Percentiles rank a stretch among this genome's conserved stretches.
These are phyloP conservation scores for Rhagonycha lutea DNA, from an alignment of 2,888 invertebrate genomes.

Conservation along the genomic window DNA sequence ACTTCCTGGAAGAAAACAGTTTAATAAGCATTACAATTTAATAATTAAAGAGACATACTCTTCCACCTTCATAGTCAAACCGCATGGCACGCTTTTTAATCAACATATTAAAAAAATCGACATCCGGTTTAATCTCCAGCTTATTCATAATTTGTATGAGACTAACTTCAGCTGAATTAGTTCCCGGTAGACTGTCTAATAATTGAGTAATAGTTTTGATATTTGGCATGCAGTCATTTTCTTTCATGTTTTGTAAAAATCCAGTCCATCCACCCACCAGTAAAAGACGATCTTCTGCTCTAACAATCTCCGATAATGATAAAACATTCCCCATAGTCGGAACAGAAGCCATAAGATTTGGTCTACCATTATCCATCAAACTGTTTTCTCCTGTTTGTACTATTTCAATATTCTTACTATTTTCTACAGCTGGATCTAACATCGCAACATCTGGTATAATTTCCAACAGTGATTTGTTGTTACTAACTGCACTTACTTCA, in stretches of 20 bases:
- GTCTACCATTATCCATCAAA: slow-evolving; percentile 48
- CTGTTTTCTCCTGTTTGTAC: not conserved
- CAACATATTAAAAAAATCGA: slow-evolving; percentile 84
- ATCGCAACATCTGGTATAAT: not conserved
- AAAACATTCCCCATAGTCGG: slow-evolving; percentile 67
- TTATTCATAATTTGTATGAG: slow-evolving; percentile 66
- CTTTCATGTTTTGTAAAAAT: slow-evolving; percentile 76
- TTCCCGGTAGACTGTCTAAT: slow-evolving; percentile 71
- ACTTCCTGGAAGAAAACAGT: slow-evolving; percentile 57
- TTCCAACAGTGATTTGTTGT: not conserved
- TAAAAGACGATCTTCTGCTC: slow-evolving; percentile 69
- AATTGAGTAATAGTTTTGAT: slow-evolving; percentile 80
- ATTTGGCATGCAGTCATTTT: slow-evolving; percentile 69
- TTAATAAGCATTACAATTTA: slow-evolving; percentile 47
- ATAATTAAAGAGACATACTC: slow-evolving; percentile 56
- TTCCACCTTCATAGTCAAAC: slow-evolving; percentile 70
- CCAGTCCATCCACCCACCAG: slow-evolving; percentile 80
- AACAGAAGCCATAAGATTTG: slow-evolving; percentile 67
- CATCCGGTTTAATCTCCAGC: slow-evolving; percentile 68
- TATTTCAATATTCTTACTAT: not conserved
- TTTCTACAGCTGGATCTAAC: not conserved
- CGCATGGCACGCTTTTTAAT: slow-evolving; percentile 80
- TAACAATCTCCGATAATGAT: slow-evolving; percentile 61
- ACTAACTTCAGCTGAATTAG: slow-evolving; percentile 68
- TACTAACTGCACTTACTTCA: not conserved